Evolutionary conservation across 2,797 vertebrate genomes (phyloP).

Genomic region (Schizopygopsis malacanthus): DNA sequence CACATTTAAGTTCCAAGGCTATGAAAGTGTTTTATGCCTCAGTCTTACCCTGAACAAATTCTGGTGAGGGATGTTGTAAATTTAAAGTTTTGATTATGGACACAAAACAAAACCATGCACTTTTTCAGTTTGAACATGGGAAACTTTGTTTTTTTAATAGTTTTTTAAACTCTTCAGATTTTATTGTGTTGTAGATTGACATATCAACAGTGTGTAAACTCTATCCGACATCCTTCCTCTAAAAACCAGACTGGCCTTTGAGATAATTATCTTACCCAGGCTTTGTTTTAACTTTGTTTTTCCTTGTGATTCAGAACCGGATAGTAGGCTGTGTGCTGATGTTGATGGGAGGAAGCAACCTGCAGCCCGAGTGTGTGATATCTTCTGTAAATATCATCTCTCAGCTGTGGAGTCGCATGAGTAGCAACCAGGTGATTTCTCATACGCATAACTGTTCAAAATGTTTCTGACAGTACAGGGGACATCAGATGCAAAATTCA

Average conservation of each 20-base stretch:
- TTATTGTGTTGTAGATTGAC: slow-evolving; percentile 7
- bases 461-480: neutral
- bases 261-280: slow-evolving; percentile 46
- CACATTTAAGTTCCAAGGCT: slow-evolving; percentile 31
- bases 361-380: slow-evolving; percentile 70
- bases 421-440: slow-evolving; percentile 81
- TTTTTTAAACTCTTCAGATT: slow-evolving; percentile 52
- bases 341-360: slow-evolving; percentile 72
- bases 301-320: slow-evolving; percentile 70
- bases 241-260: neutral
- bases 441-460: neutral
- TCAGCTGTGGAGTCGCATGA: slow-evolving; percentile 83
- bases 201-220: neutral
- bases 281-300: slow-evolving; percentile 34
- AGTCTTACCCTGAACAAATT: slow-evolving; percentile 29
- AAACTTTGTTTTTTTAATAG: neutral
- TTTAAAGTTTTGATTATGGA: neutral
- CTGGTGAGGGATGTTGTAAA: slow-evolving; percentile 25
- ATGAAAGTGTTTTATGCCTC: neutral
- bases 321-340: slow-evolving; percentile 78
- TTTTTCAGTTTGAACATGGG: slow-evolving; percentile 6
- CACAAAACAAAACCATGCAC: neutral
- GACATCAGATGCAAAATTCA: no score
- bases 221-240: neutral
- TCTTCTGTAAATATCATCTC: slow-evolving; percentile 71